Conservation (phyloP, 2,113 vertebrate genomes). For the Tylochromis polylepis region DNA sequence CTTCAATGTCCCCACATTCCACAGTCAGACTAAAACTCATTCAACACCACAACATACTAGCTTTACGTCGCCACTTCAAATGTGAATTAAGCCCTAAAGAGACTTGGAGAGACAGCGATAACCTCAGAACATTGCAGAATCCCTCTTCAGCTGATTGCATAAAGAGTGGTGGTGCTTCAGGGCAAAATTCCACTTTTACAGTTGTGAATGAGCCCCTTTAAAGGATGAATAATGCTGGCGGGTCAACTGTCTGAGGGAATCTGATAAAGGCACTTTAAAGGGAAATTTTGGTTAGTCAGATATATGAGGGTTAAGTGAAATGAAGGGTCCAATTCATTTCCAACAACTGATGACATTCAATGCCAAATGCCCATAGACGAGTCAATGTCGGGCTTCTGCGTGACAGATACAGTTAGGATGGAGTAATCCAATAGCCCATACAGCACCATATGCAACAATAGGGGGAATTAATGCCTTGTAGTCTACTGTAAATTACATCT, state of each 20-base stretch:
- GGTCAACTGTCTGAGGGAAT: constrained; percentile 39
- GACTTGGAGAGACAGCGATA: neutral
- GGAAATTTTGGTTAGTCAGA: constrained; percentile 45
- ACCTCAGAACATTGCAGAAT: neutral
- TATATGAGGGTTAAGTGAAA: constrained; percentile 15
- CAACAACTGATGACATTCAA: constrained; percentile 32
- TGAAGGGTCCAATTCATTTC: constrained; percentile 45
- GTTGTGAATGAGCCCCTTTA: constrained; percentile 51
- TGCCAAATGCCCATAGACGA: constrained; percentile 19
- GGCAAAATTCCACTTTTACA: constrained; percentile 52
- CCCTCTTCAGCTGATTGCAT: constrained; percentile 38
- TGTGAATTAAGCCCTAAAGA: neutral
- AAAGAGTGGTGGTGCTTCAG: constrained; percentile 34
- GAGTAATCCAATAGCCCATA: neutral
- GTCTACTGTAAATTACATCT: neutral
- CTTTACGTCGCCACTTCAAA: neutral
- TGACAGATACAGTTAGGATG: neutral
- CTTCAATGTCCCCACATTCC: neutral
- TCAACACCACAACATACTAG: neutral
- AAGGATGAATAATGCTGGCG: constrained; percentile 5
- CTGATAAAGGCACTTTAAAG: constrained; percentile 14
- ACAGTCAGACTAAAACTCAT: neutral
- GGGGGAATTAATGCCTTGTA: neutral
- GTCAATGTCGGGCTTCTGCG: constrained; percentile 26
- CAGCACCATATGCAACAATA: neutral